phyloP scores from a whole-genome alignment of 2,113 vertebrate genomes.

The Labeo catla region DNA sequence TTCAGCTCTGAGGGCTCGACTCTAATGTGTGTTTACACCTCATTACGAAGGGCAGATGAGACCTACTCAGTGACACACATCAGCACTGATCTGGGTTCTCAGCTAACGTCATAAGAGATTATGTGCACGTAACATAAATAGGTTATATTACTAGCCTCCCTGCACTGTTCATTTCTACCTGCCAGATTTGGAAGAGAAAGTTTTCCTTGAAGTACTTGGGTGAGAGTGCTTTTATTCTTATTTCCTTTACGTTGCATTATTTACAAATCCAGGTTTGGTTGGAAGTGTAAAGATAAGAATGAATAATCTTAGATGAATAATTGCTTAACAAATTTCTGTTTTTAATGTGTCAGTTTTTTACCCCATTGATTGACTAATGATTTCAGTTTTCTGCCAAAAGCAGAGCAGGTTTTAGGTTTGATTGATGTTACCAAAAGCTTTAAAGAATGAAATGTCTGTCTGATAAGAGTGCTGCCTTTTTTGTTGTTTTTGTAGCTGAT shows the following conservation, averaged over 20 bases:
- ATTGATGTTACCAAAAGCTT: conserved; percentile 19
- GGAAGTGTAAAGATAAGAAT: neutral
- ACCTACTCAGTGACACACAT: conserved; percentile 43
- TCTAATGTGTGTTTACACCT: conserved; percentile 76
- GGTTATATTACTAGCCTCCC: conserved; percentile 43
- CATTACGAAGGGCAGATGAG: conserved; percentile 75
- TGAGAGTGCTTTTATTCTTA: conserved; percentile 33
- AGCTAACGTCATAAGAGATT: conserved; percentile 51
- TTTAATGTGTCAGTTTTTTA: conserved; percentile 10
- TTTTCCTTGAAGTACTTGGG: conserved; percentile 20
- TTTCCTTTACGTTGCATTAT: neutral
- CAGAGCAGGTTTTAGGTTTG: conserved; percentile 23
- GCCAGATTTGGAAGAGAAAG: conserved; percentile 33
- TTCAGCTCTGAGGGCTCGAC: conserved; percentile 69
- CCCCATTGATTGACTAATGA: neutral
- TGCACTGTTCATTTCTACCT: conserved; percentile 43
- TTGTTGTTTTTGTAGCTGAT: neutral
- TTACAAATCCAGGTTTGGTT: neutral
- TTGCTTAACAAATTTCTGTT: conserved; percentile 20
- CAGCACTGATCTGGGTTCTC: conserved; percentile 41
- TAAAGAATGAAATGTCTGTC: neutral
- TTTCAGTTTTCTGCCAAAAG: neutral
- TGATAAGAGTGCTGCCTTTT: neutral
- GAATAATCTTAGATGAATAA: neutral
- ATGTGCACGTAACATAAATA: conserved; percentile 41